phyloP scores from a whole-genome alignment of 2,797 vertebrate species.

The Lacerta bilineata region DNA sequence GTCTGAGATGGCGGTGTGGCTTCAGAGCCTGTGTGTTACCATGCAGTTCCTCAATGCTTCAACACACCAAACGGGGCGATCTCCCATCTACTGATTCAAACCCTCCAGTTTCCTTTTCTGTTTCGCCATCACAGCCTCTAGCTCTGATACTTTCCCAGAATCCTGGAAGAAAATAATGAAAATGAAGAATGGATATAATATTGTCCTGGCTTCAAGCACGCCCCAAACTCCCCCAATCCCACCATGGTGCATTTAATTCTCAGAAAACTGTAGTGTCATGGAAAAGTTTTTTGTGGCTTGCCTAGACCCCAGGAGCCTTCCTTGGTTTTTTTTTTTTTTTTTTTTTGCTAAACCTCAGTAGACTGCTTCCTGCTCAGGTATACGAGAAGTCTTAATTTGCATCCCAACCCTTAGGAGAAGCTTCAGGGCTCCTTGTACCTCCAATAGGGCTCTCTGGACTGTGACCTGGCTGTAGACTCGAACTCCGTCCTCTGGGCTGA shows the following conservation, averaged over 20 bases:
- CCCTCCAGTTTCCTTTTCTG: slow-evolving; percentile 90
- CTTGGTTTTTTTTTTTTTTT: no score
- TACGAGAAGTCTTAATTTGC: neutral
- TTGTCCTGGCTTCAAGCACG: neutral
- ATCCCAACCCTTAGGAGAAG: neutral
- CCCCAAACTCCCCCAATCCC: fast-evolving
- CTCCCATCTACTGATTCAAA: neutral
- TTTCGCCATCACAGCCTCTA: slow-evolving; percentile 90
- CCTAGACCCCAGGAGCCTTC: no score
- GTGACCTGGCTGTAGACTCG: slow-evolving; percentile 91
- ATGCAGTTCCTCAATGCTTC: neutral
- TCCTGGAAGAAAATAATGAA: slow-evolving; percentile 77
- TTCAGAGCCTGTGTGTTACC: neutral
- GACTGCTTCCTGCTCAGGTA: neutral
- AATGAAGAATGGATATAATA: no score
- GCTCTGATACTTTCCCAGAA: slow-evolving; percentile 83
- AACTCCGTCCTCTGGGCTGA: slow-evolving; percentile 84
- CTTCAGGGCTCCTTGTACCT: slow-evolving; percentile 76
- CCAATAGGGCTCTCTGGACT: slow-evolving; percentile 87
- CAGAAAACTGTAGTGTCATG: neutral
- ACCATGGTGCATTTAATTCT: neutral
- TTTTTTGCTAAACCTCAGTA: neutral
- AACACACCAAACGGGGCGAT: neutral
- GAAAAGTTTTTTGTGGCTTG: neutral
- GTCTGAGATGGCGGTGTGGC: neutral